phyloP scores from a whole-genome alignment of 2,797 vertebrate species.

The Amblyopsis hoosieri region DNA sequence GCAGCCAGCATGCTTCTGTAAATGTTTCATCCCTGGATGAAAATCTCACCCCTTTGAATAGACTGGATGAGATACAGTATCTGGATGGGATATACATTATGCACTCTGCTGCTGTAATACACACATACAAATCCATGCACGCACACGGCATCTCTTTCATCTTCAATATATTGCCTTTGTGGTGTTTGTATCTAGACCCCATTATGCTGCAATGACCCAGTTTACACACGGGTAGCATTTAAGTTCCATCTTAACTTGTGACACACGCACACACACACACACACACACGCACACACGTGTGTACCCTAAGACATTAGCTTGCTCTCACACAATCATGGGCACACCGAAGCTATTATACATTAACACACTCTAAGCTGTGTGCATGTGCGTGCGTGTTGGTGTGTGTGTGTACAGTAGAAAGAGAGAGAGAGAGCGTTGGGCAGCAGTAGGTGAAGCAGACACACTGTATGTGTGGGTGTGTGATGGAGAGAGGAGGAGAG shows the following conservation, averaged over 20 bases:
- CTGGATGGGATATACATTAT: not conserved
- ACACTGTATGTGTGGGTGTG: conserved; percentile 34
- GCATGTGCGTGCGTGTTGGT: not conserved
- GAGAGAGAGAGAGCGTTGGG: conserved; percentile 11
- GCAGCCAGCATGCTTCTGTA: conserved; percentile 20
- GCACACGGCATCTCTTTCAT: not conserved
- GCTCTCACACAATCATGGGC: not conserved
- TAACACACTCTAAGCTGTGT: too few species aligned
- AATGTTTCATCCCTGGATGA: conserved; percentile 78
- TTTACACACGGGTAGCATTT: not conserved
- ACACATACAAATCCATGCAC: not conserved
- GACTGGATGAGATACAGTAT: conserved; percentile 35
- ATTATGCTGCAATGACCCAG: not conserved
- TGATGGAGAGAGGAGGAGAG: conserved; percentile 60
- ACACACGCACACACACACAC: not conserved
- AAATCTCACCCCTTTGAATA: conserved; percentile 70
- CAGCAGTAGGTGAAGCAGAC: not conserved
- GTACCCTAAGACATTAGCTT: not conserved
- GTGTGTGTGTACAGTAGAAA: conserved; percentile 4
- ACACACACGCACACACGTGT: not conserved
- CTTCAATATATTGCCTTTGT: not conserved
- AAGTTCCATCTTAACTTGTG: not conserved
- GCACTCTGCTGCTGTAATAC: not conserved
- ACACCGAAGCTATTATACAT: too few species aligned
- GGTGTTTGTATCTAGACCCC: not conserved